Percentiles rank a stretch among this genome's conserved stretches.
These are phyloP conservation scores for Numenius arquata DNA, from an alignment of 2,113 vertebrate species.

Conservation along the genomic window DNA sequence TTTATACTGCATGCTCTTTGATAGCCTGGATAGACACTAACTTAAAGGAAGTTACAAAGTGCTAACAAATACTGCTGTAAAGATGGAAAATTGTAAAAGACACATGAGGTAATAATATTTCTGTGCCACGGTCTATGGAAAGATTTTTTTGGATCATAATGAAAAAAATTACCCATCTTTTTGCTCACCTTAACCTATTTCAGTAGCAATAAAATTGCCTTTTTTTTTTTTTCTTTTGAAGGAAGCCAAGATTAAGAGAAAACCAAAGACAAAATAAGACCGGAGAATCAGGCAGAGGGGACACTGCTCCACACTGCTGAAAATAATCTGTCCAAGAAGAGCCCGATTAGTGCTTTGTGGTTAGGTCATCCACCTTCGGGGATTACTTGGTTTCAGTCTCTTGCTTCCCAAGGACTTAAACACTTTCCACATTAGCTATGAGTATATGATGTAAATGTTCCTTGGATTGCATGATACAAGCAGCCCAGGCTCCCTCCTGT, in stretches of 20 bases:
- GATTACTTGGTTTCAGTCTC: slow-evolving; percentile 5
- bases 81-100: neutral
- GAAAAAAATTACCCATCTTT: neutral
- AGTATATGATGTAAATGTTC: neutral
- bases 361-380: neutral
- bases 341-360: neutral
- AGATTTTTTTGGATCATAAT: neutral
- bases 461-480: neutral
- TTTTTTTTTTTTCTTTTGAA: neutral
- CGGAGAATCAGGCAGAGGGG: neutral
- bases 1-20: neutral
- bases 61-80: neutral
- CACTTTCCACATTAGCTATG: neutral
- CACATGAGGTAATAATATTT: neutral
- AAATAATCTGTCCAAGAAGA: neutral
- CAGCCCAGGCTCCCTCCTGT: neutral
- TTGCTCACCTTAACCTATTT: neutral
- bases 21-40: neutral
- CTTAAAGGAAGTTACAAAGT: neutral
- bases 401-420: neutral
- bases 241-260: neutral
- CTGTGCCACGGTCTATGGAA: neutral
- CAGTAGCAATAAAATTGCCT: neutral
- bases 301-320: neutral
- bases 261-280: neutral